A percentile compares a stretch with the other conserved stretches of the same genome.
These are phyloP conservation scores for Oreonectes daqikongensis DNA, from an alignment of 2,797 vertebrate genomes.

Conservation along the genomic window DNA sequence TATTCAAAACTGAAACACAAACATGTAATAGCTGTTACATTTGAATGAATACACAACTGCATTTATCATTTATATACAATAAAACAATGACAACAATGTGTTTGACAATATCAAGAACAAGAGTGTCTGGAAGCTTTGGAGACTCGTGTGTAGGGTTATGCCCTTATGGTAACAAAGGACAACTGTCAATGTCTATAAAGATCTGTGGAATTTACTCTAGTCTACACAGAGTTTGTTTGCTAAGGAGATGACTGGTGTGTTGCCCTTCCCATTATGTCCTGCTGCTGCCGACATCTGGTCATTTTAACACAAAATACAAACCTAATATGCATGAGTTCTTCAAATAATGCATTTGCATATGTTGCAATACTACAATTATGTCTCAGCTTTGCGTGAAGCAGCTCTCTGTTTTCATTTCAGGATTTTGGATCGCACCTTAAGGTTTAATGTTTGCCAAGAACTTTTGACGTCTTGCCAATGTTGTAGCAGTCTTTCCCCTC, in stretches of 20 bases:
- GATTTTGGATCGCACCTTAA: slow-evolving; percentile 54
- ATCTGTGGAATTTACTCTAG: slow-evolving; percentile 3
- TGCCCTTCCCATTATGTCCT: slow-evolving; percentile 59
- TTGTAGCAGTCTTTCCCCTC: slow-evolving; percentile 58
- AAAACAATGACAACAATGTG: background rate
- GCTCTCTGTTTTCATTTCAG: slow-evolving; percentile 7
- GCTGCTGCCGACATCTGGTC: slow-evolving; percentile 60
- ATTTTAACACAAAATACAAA: background rate
- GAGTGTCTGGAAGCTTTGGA: background rate
- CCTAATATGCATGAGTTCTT: background rate
- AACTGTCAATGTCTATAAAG: background rate
- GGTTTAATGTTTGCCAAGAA: slow-evolving; percentile 69
- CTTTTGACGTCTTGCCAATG: slow-evolving; percentile 72
- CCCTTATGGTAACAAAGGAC: background rate
- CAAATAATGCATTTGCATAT: background rate
- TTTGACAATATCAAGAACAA: background rate
- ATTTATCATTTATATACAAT: background rate
- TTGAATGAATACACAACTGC: background rate
- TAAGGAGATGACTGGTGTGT: slow-evolving; percentile 61
- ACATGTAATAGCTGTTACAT: background rate
- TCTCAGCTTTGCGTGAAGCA: background rate
- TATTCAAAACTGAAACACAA: slow-evolving; percentile 3
- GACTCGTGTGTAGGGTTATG: background rate
- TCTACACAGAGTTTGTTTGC: slow-evolving; percentile 57
- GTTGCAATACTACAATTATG: background rate